A percentile compares a stretch with the other conserved stretches of the same genome.
These are phyloP conservation scores for Saxicola maurus DNA, from an alignment of 2,797 vertebrate genomes.

Conservation along the genomic window DNA sequence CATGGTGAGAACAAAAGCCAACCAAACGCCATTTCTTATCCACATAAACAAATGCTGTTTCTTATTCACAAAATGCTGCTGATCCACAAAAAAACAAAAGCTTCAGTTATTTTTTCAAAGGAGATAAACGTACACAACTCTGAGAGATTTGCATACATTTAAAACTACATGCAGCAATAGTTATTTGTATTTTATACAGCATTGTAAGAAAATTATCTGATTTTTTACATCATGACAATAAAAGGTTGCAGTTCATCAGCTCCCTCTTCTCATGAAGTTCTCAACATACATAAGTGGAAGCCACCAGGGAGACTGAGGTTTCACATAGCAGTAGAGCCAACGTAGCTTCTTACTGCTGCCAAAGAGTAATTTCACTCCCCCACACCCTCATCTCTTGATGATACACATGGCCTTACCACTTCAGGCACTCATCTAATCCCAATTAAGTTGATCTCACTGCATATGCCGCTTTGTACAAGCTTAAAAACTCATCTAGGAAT, in stretches of 20 bases:
- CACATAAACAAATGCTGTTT: neutral
- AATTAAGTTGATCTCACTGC: neutral
- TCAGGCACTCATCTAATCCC: neutral
- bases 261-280: neutral
- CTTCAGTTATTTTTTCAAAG: neutral
- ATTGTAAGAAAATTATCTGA: neutral
- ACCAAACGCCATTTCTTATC: neutral
- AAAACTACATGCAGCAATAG: neutral
- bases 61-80: neutral
- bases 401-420: neutral
- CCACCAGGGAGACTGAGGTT: neutral
- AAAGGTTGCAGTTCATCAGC: neutral
- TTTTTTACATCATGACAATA: neutral
- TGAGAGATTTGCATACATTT: neutral
- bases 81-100: neutral
- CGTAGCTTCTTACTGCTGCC: neutral
- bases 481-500: neutral
- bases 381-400: neutral
- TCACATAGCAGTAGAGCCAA: neutral
- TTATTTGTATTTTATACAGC: neutral
- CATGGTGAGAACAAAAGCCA: neutral
- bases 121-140: neutral
- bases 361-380: neutral
- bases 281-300: neutral
- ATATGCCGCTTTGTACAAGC: neutral